Evolutionary conservation across 2,888 invertebrate genomes (phyloP).

Genomic region (Scaptomyza cyrtandrae): DNA sequence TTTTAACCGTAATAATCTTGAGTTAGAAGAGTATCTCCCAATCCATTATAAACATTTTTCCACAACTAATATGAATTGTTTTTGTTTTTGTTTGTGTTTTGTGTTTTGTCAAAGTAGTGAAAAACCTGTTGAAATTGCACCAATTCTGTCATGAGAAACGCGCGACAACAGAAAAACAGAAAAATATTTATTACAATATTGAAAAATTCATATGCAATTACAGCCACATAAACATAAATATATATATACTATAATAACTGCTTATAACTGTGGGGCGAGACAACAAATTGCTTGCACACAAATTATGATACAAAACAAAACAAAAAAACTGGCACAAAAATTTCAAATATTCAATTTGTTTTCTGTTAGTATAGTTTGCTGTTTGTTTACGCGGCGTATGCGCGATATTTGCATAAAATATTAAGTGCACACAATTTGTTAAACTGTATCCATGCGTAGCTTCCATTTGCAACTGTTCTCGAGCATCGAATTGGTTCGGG

Average conservation of each 20-base stretch:
- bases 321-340: slow-evolving; percentile 35
- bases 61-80: slow-evolving; percentile 8
- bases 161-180: slow-evolving; percentile 53
- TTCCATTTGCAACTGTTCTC: slow-evolving; percentile 57
- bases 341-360: slow-evolving; percentile 10
- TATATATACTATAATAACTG: slow-evolving; percentile 42
- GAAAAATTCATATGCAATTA: slow-evolving; percentile 70
- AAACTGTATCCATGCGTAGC: slow-evolving; percentile 39
- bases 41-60: background rate
- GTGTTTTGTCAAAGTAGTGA: slow-evolving; percentile 15
- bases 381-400: slow-evolving; percentile 58
- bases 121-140: slow-evolving; percentile 74
- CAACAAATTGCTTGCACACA: slow-evolving; percentile 44
- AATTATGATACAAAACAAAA: background rate
- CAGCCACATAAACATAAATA: slow-evolving; percentile 58
- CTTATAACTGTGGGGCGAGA: slow-evolving; percentile 36
- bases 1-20: too few relatives aligned
- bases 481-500: slow-evolving; percentile 9
- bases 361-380: background rate
- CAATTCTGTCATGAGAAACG: slow-evolving; percentile 71
- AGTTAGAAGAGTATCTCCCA: slow-evolving; percentile 19
- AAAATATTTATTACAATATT: slow-evolving; percentile 73
- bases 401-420: slow-evolving; percentile 49
- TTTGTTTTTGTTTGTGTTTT: slow-evolving; percentile 15
- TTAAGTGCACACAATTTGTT: slow-evolving; percentile 9